Percentiles rank a stretch among this genome's conserved stretches.
Conservation (phyloP, 37 sponge, comb jelly and placozoan species). For the Amphimedon queenslandica region DNA sequence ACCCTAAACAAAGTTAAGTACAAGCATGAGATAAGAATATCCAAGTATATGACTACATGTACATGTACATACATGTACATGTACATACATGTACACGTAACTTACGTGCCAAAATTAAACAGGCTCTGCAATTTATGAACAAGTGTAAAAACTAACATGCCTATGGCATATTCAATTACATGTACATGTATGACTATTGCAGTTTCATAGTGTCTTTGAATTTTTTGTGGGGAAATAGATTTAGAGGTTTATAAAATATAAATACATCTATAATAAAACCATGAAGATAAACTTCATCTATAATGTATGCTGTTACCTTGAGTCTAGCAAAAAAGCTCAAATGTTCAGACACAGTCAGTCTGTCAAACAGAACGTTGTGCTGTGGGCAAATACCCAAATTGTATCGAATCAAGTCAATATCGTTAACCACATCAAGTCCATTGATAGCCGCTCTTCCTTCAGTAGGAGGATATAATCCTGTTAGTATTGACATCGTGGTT, state of each 20-base stretch:
- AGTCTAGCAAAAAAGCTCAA: slow-evolving; percentile 78
- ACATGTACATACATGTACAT: too few species aligned
- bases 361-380: slow-evolving; percentile 91
- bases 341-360: slow-evolving; percentile 92
- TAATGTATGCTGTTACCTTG: slow-evolving; percentile 51
- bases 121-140: not conserved
- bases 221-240: too few species aligned
- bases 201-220: too few species aligned
- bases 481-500: slow-evolving; percentile 94
- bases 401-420: slow-evolving; percentile 75
- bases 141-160: too few species aligned
- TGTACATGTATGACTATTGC: too few species aligned
- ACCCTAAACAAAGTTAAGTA: slow-evolving; percentile 1
- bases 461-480: slow-evolving; percentile 84
- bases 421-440: slow-evolving; percentile 63
- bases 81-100: too few species aligned
- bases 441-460: slow-evolving; percentile 70
- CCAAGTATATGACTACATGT: too few species aligned
- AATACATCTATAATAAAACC: too few species aligned
- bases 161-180: too few species aligned
- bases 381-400: slow-evolving; percentile 95
- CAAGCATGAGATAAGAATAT: too few species aligned
- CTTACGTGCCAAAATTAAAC: too few species aligned
- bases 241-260: too few species aligned
- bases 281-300: not conserved